Base-by-base conservation (phyloP, 2,888 invertebrate species). In the Tubiluchus corallicola region DNA sequence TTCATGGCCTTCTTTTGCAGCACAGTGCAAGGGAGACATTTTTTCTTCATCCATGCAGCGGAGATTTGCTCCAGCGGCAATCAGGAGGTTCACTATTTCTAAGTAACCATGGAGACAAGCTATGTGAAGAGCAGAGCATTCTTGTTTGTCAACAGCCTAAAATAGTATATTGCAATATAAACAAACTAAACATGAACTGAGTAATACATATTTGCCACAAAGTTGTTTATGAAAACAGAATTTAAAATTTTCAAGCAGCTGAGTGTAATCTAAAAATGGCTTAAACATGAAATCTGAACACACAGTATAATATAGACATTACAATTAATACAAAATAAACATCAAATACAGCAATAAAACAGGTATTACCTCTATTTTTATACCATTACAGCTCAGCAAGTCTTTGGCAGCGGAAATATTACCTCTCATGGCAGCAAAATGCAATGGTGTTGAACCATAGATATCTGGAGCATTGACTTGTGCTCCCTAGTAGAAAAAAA, bases 11-110 rank as follows among this genome's bases (percentile, higher is more conserved):
- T 77, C 80, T 51, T 80, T 72, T 43, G 83, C 82, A 1, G 87
- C 87, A 60, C 79, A 82, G 60, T 84, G 82, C 48, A 88, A 65
- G 1, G 87, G 79, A 37, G 81, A 82, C 50, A 74, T 73, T 44
- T 56, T 44, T 20, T 63, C 60, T 18, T 59, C 55, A 42, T 74
- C 73, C 44, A 59, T 53, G 17, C 79, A 77, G 55, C 81, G 77
- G n/a, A 81, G 74, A 53, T 80, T 76, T n/a, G 82, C 82, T 1
- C 79, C 79, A 46, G 74, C 70, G 47, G 72, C 71, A 46, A 84
- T 65, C 49, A 87, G 61, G 52, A 75, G 63, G 64, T 74, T 68
- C 3, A 60, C 62, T 21, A 66, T 56, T 19, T 57, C 56, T 4
- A 55, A 45, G 45, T 58, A 58, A 13, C 65, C 66, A 53, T 66